Percentiles rank a stretch among this genome's conserved stretches.
Evolutionary conservation across 1,140 invertebrate genomes (phyloP).

Genomic region (Apis cerana): DNA sequence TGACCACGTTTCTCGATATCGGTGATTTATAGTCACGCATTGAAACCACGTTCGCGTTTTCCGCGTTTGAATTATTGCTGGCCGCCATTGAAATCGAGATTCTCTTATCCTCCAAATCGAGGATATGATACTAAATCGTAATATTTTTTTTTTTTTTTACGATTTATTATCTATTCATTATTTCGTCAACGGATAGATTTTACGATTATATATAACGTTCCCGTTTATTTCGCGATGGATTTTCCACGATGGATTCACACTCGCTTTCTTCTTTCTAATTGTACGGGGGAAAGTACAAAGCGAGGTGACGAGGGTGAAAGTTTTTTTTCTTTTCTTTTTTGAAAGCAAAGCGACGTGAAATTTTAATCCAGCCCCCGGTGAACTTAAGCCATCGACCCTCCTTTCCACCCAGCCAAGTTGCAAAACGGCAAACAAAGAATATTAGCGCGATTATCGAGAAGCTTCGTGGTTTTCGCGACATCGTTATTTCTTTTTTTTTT

Average conservation of each 20-base stretch:
- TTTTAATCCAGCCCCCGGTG: slow-evolving; percentile 52
- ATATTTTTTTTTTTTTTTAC: not conserved
- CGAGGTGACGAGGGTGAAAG: slow-evolving; percentile 41
- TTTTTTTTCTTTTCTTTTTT: slow-evolving; percentile 37
- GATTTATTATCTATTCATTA: not conserved
- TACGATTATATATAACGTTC: not conserved
- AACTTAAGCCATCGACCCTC: not conserved
- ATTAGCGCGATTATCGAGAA: slow-evolving; percentile 58
- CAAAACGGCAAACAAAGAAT: slow-evolving; percentile 65
- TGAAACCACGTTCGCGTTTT: slow-evolving; percentile 13
- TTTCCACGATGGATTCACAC: not conserved
- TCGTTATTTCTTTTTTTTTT: slow-evolving; percentile 35
- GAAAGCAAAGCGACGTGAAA: slow-evolving; percentile 51
- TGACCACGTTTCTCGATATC: slow-evolving; percentile 47
- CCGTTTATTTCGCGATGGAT: not conserved
- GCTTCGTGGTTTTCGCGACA: slow-evolving; percentile 24
- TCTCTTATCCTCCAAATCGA: not conserved
- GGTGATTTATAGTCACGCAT: slow-evolving; percentile 36
- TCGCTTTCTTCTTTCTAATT: slow-evolving; percentile 19
- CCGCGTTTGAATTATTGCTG: slow-evolving; percentile 24
- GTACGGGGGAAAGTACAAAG: not conserved
- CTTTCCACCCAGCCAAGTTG: slow-evolving; percentile 10
- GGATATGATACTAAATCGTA: not conserved
- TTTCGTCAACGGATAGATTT: not conserved
- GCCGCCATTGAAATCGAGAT: slow-evolving; percentile 12